Conservation (phyloP, 2,888 invertebrate genomes). For the Willowsia nigromaculata region DNA sequence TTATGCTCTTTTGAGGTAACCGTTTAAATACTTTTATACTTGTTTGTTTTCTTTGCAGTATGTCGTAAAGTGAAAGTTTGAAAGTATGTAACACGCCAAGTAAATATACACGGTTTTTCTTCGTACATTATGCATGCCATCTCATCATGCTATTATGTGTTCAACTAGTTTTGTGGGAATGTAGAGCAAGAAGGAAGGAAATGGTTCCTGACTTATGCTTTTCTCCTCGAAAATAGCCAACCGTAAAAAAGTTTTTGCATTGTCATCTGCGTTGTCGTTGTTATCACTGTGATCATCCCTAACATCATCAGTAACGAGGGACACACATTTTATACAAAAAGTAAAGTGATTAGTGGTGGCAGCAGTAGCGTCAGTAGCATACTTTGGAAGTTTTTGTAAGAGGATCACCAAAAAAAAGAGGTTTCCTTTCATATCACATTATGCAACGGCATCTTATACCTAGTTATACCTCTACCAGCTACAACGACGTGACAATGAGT, state of each 20-base stretch:
- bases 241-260: constrained; percentile 53
- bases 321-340: constrained; percentile 34
- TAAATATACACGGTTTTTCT: not conserved
- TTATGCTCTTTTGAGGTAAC: not conserved
- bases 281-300: not conserved
- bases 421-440: not conserved
- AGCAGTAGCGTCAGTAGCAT: not conserved
- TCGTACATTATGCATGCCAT: not conserved
- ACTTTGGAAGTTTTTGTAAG: not conserved
- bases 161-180: not conserved
- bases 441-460: not conserved
- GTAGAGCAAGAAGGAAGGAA: not conserved
- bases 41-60: not conserved
- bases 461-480: no score
- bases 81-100: not conserved
- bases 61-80: not conserved
- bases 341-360: constrained; percentile 16
- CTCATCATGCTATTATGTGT: not conserved
- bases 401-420: not conserved
- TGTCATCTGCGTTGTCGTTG: constrained; percentile 17
- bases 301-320: not conserved
- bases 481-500: not conserved
- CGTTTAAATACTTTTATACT: constrained; percentile 2
- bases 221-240: constrained; percentile 36
- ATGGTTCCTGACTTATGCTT: not conserved